A percentile compares a stretch with the other conserved stretches of the same genome.
phyloP scores from a whole-genome alignment of 2,797 vertebrate species.

The Coluber constrictor region DNA sequence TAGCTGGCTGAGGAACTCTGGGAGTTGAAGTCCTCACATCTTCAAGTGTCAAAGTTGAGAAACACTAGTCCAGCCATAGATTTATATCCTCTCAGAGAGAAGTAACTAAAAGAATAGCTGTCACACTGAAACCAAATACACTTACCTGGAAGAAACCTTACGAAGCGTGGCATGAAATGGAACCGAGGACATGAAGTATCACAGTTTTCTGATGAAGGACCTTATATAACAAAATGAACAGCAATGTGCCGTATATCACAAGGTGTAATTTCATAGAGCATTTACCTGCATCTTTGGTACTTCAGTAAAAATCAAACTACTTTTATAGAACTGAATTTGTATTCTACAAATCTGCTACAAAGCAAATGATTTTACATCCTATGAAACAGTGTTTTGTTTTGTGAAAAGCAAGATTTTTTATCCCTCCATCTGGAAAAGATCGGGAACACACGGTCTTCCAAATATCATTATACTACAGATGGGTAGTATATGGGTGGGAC shows the following conservation, averaged over 20 bases:
- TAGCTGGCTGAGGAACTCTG: background rate
- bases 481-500: background rate
- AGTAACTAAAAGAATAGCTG: background rate
- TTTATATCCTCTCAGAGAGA: background rate
- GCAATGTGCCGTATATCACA: background rate
- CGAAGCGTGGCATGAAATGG: constrained; percentile 98
- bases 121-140: constrained; percentile 3
- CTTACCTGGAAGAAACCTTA: constrained; percentile 93
- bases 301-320: background rate
- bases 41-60: background rate
- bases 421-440: background rate
- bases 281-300: background rate
- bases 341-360: background rate
- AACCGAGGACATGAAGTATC: constrained; percentile 83
- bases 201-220: constrained; percentile 78
- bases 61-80: no score
- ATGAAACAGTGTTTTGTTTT: background rate
- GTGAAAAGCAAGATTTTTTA: background rate
- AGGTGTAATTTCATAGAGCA: background rate
- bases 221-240: constrained; percentile 65
- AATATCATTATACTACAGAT: background rate
- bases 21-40: background rate
- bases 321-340: background rate
- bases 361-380: background rate
- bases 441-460: background rate